Evolutionary conservation across 2,113 vertebrate species (phyloP).

Genomic region (Corvus hawaiiensis): DNA sequence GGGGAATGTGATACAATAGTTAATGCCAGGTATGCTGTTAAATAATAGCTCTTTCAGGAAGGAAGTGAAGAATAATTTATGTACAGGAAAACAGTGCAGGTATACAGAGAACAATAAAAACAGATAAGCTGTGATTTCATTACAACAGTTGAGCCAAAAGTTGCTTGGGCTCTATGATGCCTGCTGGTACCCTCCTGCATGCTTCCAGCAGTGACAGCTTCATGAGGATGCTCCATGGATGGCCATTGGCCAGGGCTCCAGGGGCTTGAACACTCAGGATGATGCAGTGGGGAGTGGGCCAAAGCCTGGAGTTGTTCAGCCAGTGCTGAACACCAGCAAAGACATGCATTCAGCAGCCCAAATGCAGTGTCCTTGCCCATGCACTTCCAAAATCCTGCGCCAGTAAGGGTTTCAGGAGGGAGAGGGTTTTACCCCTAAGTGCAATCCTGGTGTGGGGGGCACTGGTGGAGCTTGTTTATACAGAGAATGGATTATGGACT

Average conservation of each 20-base stretch:
- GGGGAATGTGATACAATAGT: conserved; percentile 9
- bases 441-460: not conserved
- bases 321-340: not conserved
- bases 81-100: conserved; percentile 27
- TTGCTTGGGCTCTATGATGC: not conserved
- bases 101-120: conserved; percentile 9
- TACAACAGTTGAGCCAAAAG: not conserved
- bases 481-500: not conserved
- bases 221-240: not conserved
- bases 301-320: not conserved
- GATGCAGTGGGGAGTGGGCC: fast-evolving
- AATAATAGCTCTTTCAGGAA: conserved; percentile 49
- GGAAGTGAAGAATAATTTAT: conserved; percentile 54
- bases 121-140: conserved; percentile 21
- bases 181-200: not conserved
- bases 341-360: not conserved
- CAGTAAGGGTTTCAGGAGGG: not conserved
- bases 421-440: not conserved
- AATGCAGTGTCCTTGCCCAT: not conserved
- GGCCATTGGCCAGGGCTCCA: fast-evolving
- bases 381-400: not conserved
- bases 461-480: not conserved
- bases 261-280: not conserved
- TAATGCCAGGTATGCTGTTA: conserved; percentile 11
- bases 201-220: not conserved